Percentiles rank a stretch among this genome's conserved stretches.
Evolutionary conservation across 2,888 invertebrate species (phyloP).

Genomic region (Drosophila suboccidentalis): DNA sequence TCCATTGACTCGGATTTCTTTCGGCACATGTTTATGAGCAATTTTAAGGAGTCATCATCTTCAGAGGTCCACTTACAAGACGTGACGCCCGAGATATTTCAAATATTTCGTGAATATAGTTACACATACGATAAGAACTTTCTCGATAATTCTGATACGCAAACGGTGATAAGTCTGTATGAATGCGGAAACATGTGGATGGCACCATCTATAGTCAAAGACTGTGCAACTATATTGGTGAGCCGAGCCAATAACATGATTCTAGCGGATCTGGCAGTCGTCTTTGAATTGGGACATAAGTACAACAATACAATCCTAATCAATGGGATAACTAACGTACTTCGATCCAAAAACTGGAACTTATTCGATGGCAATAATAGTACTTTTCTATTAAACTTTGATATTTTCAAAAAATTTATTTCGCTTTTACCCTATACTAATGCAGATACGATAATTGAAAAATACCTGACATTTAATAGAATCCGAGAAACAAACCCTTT

Average conservation of each 20-base stretch:
- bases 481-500: too few species aligned
- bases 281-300: constrained; percentile 22
- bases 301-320: neutral
- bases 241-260: neutral
- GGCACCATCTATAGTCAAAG: constrained; percentile 9
- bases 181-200: constrained; percentile 23
- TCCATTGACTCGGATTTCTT: constrained; percentile 40
- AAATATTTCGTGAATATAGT: constrained; percentile 18
- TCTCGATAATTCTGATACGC: neutral
- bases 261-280: neutral
- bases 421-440: too few species aligned
- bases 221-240: neutral
- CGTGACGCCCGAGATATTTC: constrained; percentile 22
- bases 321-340: neutral
- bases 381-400: too few species aligned
- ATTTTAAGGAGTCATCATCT: constrained; percentile 32
- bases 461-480: too few species aligned
- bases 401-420: too few species aligned
- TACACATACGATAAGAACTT: constrained; percentile 16
- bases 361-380: too few species aligned
- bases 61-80: constrained; percentile 11
- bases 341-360: too few species aligned
- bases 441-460: too few species aligned
- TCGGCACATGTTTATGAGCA: constrained; percentile 34
- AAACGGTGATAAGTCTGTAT: constrained; percentile 19